A percentile compares a stretch with the other conserved stretches of the same genome.
phyloP scores from a whole-genome alignment of 2,888 invertebrate species.

The Lacanobia oleracea region DNA sequence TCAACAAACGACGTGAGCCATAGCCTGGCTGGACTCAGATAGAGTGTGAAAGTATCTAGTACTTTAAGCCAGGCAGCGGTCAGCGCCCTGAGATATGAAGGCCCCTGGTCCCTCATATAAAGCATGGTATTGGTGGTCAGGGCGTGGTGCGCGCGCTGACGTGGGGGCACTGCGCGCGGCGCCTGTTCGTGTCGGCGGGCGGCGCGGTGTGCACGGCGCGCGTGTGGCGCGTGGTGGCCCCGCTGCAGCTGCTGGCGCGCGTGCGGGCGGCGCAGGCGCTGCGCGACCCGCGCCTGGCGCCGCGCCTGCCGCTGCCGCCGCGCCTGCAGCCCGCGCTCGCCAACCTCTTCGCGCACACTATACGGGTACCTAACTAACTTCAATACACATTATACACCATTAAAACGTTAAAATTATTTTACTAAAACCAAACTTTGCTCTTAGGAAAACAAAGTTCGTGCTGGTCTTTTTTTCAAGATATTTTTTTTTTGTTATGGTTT shows the following conservation, averaged over 20 bases:
- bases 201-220: slow-evolving; percentile 98
- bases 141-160: slow-evolving; percentile 98
- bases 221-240: slow-evolving; percentile 97
- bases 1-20: too few species aligned
- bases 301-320: slow-evolving; percentile 96
- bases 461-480: too few species aligned
- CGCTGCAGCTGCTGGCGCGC: slow-evolving; percentile 97
- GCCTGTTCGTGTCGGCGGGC: slow-evolving; percentile 96
- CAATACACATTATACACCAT: too few species aligned
- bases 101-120: not conserved
- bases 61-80: too few species aligned
- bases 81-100: too few species aligned
- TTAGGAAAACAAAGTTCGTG: too few species aligned
- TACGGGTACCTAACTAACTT: slow-evolving; percentile 90
- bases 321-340: slow-evolving; percentile 96
- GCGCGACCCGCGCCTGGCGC: slow-evolving; percentile 93
- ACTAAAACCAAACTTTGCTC: too few species aligned
- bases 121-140: slow-evolving; percentile 77
- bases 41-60: too few species aligned
- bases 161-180: slow-evolving; percentile 99
- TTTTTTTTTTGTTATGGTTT: too few species aligned
- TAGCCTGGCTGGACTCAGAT: too few species aligned
- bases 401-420: too few species aligned
- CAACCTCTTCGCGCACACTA: slow-evolving; percentile 97
- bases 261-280: slow-evolving; percentile 95